A percentile compares a stretch with the other conserved stretches of the same genome.
phyloP scores from a whole-genome alignment of 2,113 vertebrate genomes.

The Colossoma macropomum region DNA sequence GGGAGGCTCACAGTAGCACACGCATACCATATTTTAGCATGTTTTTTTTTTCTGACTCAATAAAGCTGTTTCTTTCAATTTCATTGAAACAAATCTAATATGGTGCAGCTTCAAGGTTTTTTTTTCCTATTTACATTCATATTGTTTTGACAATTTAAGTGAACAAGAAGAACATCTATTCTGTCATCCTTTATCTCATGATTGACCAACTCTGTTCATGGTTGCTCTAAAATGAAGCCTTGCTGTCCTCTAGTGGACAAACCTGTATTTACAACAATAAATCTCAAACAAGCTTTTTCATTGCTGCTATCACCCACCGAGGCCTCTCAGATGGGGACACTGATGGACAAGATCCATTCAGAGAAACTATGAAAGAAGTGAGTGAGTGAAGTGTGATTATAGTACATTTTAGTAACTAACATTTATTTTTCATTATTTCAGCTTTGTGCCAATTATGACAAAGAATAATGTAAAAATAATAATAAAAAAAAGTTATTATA shows the following conservation, averaged over 20 bases:
- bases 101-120: too few relatives aligned
- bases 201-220: neutral
- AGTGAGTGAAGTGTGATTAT: neutral
- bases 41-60: too few relatives aligned
- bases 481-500: neutral
- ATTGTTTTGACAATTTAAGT: neutral
- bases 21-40: too few relatives aligned
- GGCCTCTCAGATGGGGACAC: neutral
- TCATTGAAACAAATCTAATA: too few relatives aligned
- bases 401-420: neutral
- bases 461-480: neutral
- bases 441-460: neutral
- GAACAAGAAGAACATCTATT: too few relatives aligned
- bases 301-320: neutral
- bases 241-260: slow-evolving; percentile 39
- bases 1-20: too few relatives aligned
- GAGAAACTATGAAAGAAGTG: neutral
- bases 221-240: neutral
- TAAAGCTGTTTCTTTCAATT: too few relatives aligned
- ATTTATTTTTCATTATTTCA: neutral
- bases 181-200: neutral
- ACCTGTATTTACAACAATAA: neutral
- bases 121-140: too few relatives aligned
- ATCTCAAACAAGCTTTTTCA: neutral
- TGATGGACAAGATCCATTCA: neutral